phyloP scores from a whole-genome alignment of 2,797 vertebrate species.

The Hydrolagus colliei region DNA sequence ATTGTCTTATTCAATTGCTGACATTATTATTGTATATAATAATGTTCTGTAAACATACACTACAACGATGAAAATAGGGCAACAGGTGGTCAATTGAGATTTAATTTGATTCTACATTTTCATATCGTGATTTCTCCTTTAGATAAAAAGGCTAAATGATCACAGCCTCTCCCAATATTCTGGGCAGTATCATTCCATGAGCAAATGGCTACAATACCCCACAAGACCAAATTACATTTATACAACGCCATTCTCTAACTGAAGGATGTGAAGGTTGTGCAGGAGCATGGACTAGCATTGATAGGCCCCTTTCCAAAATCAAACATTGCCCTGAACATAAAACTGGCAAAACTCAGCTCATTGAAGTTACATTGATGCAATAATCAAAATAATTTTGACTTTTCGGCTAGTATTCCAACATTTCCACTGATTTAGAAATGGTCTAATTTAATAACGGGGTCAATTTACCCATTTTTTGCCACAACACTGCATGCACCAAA shows the following conservation, averaged over 20 bases:
- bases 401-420: neutral
- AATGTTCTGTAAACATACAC: neutral
- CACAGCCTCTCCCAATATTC: too few species aligned
- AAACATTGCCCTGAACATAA: neutral
- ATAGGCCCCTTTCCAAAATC: neutral
- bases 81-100: too few species aligned
- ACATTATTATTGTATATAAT: neutral
- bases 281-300: neutral
- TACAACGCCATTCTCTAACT: too few species aligned
- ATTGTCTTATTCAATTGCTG: neutral
- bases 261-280: neutral
- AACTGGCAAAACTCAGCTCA: neutral
- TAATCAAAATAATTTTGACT: neutral
- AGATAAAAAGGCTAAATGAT: neutral
- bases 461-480: too few species aligned
- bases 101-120: neutral
- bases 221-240: too few species aligned
- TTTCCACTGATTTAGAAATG: neutral
- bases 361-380: neutral
- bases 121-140: neutral
- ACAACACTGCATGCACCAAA: too few species aligned
- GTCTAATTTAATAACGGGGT: neutral
- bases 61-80: neutral
- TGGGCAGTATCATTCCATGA: too few species aligned
- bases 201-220: too few species aligned